Conservation (phyloP, 1,140 invertebrate species). For the Bombus difficillimus region DNA sequence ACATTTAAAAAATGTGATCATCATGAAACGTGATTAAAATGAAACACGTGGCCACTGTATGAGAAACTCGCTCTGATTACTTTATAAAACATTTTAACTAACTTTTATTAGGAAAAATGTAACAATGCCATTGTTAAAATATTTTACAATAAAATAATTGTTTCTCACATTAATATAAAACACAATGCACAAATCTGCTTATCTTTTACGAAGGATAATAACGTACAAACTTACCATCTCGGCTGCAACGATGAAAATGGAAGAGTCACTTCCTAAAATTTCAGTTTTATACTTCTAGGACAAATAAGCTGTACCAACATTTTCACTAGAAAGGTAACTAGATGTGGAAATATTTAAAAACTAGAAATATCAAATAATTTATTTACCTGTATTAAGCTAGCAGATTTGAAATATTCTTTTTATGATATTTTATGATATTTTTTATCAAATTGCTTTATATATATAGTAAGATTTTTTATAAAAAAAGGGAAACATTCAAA, state of each 20-base stretch:
- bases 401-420: background rate
- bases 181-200: background rate
- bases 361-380: background rate
- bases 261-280: slow-evolving; percentile 29
- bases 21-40: slow-evolving; percentile 23
- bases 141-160: background rate
- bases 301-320: background rate
- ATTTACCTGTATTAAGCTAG: background rate
- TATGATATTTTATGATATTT: no score
- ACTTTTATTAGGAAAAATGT: background rate
- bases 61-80: background rate
- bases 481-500: background rate
- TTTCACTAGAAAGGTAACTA: background rate
- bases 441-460: background rate
- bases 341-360: background rate
- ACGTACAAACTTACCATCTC: slow-evolving; percentile 64
- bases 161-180: background rate
- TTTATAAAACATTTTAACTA: background rate
- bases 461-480: background rate
- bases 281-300: background rate
- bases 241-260: slow-evolving; percentile 66
- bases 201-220: background rate
- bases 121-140: background rate
- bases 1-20: slow-evolving; percentile 51
- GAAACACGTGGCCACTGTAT: slow-evolving; percentile 6